Evolutionary conservation across 2,113 vertebrate species (phyloP).

Genomic region (Hippocampus comes): DNA sequence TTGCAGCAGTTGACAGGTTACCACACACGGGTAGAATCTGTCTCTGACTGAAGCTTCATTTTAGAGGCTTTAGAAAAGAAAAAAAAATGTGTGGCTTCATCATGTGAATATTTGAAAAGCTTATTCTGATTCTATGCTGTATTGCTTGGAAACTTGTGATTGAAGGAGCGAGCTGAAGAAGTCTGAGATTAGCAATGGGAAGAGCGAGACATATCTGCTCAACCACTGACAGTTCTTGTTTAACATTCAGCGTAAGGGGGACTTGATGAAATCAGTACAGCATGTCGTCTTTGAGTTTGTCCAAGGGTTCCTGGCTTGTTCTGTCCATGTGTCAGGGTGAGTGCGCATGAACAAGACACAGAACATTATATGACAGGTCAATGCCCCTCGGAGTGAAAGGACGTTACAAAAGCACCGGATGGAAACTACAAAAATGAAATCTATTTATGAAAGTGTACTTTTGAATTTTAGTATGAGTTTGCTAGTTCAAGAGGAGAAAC

Average conservation of each 20-base stretch:
- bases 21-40: conserved; percentile 38
- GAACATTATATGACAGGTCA: not conserved
- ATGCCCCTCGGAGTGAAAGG: not conserved
- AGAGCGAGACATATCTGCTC: not conserved
- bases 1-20: conserved; percentile 45
- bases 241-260: not conserved
- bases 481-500: not conserved
- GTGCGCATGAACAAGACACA: not conserved
- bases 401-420: not conserved
- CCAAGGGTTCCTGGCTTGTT: not conserved
- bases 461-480: not conserved
- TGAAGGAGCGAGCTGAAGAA: not conserved
- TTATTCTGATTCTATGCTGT: not conserved
- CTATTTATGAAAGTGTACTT: not conserved
- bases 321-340: not conserved
- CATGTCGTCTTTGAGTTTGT: not conserved
- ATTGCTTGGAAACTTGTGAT: conserved; percentile 1
- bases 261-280: conserved; percentile 1
- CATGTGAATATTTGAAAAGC: not conserved
- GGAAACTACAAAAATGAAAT: not conserved
- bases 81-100: not conserved
- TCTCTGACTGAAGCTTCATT: conserved; percentile 25
- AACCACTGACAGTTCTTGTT: not conserved
- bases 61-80: not conserved
- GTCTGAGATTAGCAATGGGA: not conserved